Evolutionary conservation across 2,888 invertebrate species (phyloP), one percentile per base, ranked within the genome.

Genomic region (Eueremaeus valkanovi): DNA sequence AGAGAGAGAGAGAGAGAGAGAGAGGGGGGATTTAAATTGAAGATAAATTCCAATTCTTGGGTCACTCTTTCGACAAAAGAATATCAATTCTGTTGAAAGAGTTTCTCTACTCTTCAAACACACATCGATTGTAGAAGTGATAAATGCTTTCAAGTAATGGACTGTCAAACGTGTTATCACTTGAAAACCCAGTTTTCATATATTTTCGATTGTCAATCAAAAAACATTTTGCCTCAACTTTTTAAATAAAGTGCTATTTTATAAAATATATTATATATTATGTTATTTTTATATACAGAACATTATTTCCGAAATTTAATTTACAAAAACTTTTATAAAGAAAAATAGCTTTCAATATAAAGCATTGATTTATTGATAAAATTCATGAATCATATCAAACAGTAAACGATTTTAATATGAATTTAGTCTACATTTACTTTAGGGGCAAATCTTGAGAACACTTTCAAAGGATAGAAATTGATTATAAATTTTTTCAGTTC

Each of bases 151-250:
- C 33, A 33, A 63, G 63, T 63, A 63, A 63, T 63, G 29, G 63
- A 13, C 63, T 63, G 63, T 63, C 31, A 63, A 63, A 63, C 6
- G 63, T 33, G 33, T 63, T 63, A 36, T 33, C 63, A 55, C 27
- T 36, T 63, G 63, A 33, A 63, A 63, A 33, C 18, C n/a, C 63
- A n/a, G 11, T 63, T 61, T 63, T 36, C 63, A 63, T n/a, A 63
- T 63, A 31, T n/a, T 36, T 33, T 63, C 33, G 18, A 63, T 13
- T 31, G 31, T 63, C 63, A n/a, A 63, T 63, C 63, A 63, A 63
- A 13, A 24, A 55, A 63, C 21, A 24, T 5, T 24, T 63, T 63
- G 29, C 5, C 33, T 63, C 31, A 11, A 33, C 31, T 63, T 3
- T 61, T 61, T 36, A 33, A 31, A 18, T n/a, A 55, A 24, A 27